Base-by-base conservation (phyloP, 1,140 invertebrate species). In the Chironomus tepperi region DNA sequence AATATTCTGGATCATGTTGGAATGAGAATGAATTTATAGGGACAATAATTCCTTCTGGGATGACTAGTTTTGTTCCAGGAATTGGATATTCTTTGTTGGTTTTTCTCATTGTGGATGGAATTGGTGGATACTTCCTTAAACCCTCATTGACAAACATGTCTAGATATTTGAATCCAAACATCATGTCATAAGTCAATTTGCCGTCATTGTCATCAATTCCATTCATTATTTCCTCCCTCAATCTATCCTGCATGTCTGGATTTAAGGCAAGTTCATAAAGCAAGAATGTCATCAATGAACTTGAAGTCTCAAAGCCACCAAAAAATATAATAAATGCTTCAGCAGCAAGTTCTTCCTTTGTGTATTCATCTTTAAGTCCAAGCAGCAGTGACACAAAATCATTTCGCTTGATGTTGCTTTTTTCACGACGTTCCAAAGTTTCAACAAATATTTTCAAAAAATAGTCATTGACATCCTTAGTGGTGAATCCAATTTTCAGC, bases 111-210 rank as follows among this genome's bases (percentile, higher is more conserved):
- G 87, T 76, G 83, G 0, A 82, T 79, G 24, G 82, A 84, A 5
- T 85, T 80, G 43, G 73, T 57, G 47, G 73, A 42, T 19, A 43
- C 19, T 74, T 74, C 6, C 73, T 19, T 21, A 74, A 18, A 8
- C 16, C 7, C 19, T 74, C 73, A 5, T 21, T 15, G 19, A 74
- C 43, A 16, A 82, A 76, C 80, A 82, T 80, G 18, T 83, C 82
- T 77, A 85, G 77, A 75, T 86, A 86, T 7, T 79, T 76, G 79
- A 86, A 76, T 9, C 83, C 79, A 0, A 80, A 79, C 6, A 86
- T 77, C 12, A 79, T 74, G 18, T 84, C 79, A 43, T 85, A 84
- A 3, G 80, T 83, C 0, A 84, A 70, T 74, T 80, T 77, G 1
- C 83, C 83, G 7, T 77, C 75, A 74, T 79, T 73, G 24, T 77